These are phyloP conservation scores for Cryptomyrus ogoouensis DNA, from an alignment of 2,113 vertebrate genomes.

Conservation along the genomic window DNA sequence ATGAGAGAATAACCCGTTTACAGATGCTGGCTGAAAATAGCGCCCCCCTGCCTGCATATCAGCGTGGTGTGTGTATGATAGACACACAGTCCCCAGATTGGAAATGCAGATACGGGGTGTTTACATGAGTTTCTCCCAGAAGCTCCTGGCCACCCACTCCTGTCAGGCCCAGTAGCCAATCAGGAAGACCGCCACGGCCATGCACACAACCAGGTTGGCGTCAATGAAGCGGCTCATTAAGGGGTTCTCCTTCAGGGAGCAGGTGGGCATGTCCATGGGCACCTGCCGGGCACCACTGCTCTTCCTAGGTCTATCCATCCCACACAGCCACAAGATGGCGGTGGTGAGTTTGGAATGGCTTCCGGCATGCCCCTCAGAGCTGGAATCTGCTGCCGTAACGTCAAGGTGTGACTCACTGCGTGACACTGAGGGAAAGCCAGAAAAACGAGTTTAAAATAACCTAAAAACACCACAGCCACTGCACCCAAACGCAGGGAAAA, in stretches of 20 bases:
- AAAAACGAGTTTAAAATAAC: not conserved
- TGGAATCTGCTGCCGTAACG: slow-evolving; percentile 31
- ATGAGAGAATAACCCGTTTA: not conserved
- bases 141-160: not conserved
- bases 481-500: not conserved
- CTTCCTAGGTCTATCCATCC: slow-evolving; percentile 62
- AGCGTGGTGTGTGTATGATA: not conserved
- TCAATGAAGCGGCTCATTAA: slow-evolving; percentile 63
- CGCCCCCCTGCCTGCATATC: not conserved
- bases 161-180: slow-evolving; percentile 81
- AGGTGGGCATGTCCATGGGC: not conserved
- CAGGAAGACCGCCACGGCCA: slow-evolving; percentile 69
- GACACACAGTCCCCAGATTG: not conserved
- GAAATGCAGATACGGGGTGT: not conserved
- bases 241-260: slow-evolving; percentile 64
- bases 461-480: not conserved
- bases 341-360: slow-evolving; percentile 55
- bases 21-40: not conserved
- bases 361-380: not conserved
- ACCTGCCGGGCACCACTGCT: rapidly evolving
- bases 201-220: slow-evolving; percentile 71
- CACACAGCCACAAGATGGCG: slow-evolving; percentile 80
- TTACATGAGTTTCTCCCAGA: not conserved
- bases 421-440: not conserved
- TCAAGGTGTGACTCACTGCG: not conserved